Base-by-base conservation (phyloP, 2,888 invertebrate species). In the Marronus borbonicus region DNA sequence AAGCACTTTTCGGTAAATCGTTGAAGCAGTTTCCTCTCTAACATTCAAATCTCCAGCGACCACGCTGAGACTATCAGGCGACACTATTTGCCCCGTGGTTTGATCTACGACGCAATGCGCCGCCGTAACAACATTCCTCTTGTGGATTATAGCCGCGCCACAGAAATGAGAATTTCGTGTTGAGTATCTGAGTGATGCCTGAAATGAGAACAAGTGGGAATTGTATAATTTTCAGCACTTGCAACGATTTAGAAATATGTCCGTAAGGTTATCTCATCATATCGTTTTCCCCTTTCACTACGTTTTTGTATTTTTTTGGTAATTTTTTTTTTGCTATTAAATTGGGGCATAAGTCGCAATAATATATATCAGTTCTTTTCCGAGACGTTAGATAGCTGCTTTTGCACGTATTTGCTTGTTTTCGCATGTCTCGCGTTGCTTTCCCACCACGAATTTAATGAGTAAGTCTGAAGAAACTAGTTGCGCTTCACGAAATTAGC, bases 41-140 rank as follows among this genome's bases (percentile, higher is more conserved):
- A 77, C 60, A 24, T 79, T 77, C n/a, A 77, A 44, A 39, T 79
- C 79, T 5, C 79, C 79, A 28, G 69, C 79, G 7, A 69, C 68
- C 3, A 79, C 69, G 20, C 52, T 75, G 12, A 79, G 39, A 10
- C 17, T 55, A 17, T 62, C 36, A 1, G 79, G 69, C 5, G 60
- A 28, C 3, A 77, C 24, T 20, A 70, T 17, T 17, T n/a, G 5
- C 39, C 58, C 58, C 1, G 68, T 68, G n/a, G 8, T 39, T 17
- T 20, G 36, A 20, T 72, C 58, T 24, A 58, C 24, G 2, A 77
- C 74, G 24, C 79, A 79, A 17, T 79, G 77, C 0, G 79, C 79
- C 1, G 79, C 77, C 58, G 79, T 79, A 0, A 79, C 28, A 5
- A 77, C 58, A 55, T 79, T 74, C 2, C 24, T 74, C 17, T 12